Base-by-base conservation (phyloP, 2,797 vertebrate species). In the Lindbergichthys nudifrons region DNA sequence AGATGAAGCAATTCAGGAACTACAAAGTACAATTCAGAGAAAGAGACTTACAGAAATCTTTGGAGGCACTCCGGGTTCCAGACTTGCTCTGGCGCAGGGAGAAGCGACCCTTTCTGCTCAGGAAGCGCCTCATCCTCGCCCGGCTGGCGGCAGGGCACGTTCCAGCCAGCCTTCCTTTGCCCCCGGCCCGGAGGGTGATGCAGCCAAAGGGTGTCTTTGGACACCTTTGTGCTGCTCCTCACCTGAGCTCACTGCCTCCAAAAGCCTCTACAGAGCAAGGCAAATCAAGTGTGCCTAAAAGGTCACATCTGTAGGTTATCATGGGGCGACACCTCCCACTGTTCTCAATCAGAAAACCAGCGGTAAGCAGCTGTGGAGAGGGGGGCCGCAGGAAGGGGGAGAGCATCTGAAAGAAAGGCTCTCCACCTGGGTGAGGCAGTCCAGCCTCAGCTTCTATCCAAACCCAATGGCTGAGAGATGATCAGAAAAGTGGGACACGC, bases 11-110 rank as follows among this genome's bases (percentile, higher is more conserved):
- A 12, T 62, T 84, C 12, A 73, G 42, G 36, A 79, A 48, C 12
- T 73, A 54, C 2, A 70, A 80, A 77, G 18, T 4, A 46, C 11
- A 3, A 76, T 32, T 73, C 13, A 52, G 43, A 67, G 43, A 72
- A 84, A 57, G 0, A 53, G 47, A 96, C 97, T 96, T 89, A 97
- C 96, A 95, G 94, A 96, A 97, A 77, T 95, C 95, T 78, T 95
- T 94, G 72, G 95, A 92, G 84, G 94, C 94, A 57, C 92, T 83
- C 65, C 92, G 82, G 2, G 92, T 93, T 45, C 93, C 86, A 13
- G 93, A 84, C 70, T 83, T 93, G 92, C 92, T 94, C 89, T 95
- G 94, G 81, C 92, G 89, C 36, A 93, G 92, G 4, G 87, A 95
- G 88, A 93, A 90, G 77, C 91, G 90, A 70, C 95, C 94, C 89